Base-by-base conservation (phyloP, 2,113 vertebrate genomes). In the Oryzias curvinotus region DNA sequence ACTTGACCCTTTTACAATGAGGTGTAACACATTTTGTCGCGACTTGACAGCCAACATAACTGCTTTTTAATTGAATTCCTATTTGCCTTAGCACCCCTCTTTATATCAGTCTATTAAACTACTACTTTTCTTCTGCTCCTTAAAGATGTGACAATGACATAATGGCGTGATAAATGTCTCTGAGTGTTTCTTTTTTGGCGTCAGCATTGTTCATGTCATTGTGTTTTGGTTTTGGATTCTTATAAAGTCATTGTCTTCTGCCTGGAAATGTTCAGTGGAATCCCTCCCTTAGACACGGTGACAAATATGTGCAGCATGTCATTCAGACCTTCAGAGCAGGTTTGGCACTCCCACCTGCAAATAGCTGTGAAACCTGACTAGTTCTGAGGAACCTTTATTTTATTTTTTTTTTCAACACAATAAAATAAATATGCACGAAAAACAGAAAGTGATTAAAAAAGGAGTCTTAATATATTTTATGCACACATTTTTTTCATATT, bases 241-340 rank as follows among this genome's bases (percentile, higher is more conserved):
- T 52, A 2, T 46, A 16, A 36, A 48, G 17, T 48, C 59, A 5
- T 74, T 66, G 63, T 76, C 57, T 16, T 57, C 26, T 15, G 2
- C 0, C 56, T 19, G 62, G 48, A 77, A 36, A 68, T 78, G 52
- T 62, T 4, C 36, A 8, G 36, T 82, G 68, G 77, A 5, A 73
- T 78, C 56, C 4, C 64, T 52, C 1, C 0, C 41, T 18, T 1
- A 46, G 57, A 48, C 3, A 50, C 62, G 49, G 45, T 70, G 73
- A 71, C 68, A 84, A 77, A 73, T 53, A 84, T 70, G 75, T n/a
- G 1, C 28, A 52, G 64, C 59, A 62, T 72, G 59, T 64, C 7
- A 53, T 65, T 46, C 62, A 62, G 51, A 21, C 36, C 46, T 25
- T 56, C 55, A 30, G 68, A 68, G 68, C 57, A 54, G 55, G 74